Evolutionary conservation across 2,888 invertebrate species (phyloP), one percentile per base, ranked within the genome.

Genomic region (Lamellibrachia satsuma): DNA sequence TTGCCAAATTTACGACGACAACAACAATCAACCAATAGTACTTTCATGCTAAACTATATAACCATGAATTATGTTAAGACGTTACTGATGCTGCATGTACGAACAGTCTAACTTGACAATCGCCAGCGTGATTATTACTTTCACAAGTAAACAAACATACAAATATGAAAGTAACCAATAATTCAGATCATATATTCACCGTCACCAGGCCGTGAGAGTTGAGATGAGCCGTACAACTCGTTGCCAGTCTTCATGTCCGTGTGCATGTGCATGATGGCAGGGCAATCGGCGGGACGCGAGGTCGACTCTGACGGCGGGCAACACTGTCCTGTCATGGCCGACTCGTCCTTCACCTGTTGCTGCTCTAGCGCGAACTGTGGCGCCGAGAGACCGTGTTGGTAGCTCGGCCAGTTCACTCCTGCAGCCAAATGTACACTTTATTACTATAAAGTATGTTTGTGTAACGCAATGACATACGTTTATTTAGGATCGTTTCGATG

Each of bases 401-500:
- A 75, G n/a, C 75, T 75, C 75, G 75, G 75, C 75, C 75, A 75
- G 75, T 75, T 75, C 22, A 75, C 22, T 75, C 75, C 75, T 75
- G 75, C 15, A 75, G n/a, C 75, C 6, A 75, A 22, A 11, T 11
- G 8, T 57, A 57, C 8, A 57, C 15, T 57, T 7, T 2, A 11
- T 15, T 57, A 8, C 57, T 57, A 11, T 8, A 57, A 8, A 7
- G 3, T 7, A 15, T 57, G 57, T 57, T 8, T 57, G 57, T 57
- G 57, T 57, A 39, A 39, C 39, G 39, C 39, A 39, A 39, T 1
- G 39, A 39, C 39, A 39, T 39, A 39, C 39, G 39, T 39, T 39
- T 39, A 39, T 39, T 39, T 39, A 39, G 0, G 39, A 39, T 39
- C 39, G 39, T 39, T 39, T 39, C 39, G 39, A 39, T 39, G 39